These are phyloP conservation scores for Strix occidentalis DNA, from an alignment of 2,797 vertebrate species.

Conservation along the genomic window DNA sequence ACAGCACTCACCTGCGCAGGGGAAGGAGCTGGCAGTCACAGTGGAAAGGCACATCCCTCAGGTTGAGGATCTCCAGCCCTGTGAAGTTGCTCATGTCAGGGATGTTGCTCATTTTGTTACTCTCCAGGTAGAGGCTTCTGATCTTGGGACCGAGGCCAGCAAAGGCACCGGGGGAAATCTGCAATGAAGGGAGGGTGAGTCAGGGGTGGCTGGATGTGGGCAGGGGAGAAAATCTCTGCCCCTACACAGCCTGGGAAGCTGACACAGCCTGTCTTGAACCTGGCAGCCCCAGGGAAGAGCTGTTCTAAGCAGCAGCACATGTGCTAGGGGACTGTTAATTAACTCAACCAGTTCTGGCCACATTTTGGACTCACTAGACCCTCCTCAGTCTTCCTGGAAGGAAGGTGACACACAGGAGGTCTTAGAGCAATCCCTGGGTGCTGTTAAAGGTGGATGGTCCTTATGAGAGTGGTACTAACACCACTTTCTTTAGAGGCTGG, in stretches of 20 bases:
- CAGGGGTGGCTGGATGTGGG: neutral
- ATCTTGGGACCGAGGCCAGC: slow-evolving; percentile 82
- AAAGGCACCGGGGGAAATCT: slow-evolving; percentile 87
- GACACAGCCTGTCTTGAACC: neutral
- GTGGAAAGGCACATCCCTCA: slow-evolving; percentile 87
- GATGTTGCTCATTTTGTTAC: slow-evolving; percentile 85
- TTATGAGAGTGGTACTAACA: neutral
- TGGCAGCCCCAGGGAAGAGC: rapidly evolving
- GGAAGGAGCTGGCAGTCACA: slow-evolving; percentile 90
- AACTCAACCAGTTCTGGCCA: neutral
- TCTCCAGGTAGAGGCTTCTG: slow-evolving; percentile 87
- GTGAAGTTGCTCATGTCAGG: slow-evolving; percentile 81
- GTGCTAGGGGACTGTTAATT: neutral
- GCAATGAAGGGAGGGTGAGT: neutral
- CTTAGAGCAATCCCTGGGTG: neutral
- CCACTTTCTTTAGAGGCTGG: neutral
- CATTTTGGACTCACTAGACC: neutral
- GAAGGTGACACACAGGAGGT: neutral
- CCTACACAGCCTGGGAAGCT: neutral
- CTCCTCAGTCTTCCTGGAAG: neutral
- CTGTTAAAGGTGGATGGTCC: neutral
- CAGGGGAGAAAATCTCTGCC: neutral
- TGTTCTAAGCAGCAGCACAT: neutral
- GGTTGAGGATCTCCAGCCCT: slow-evolving; percentile 88
- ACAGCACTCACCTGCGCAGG: slow-evolving; percentile 79